Conservation (phyloP, 2,113 vertebrate genomes). For the Gambusia affinis region DNA sequence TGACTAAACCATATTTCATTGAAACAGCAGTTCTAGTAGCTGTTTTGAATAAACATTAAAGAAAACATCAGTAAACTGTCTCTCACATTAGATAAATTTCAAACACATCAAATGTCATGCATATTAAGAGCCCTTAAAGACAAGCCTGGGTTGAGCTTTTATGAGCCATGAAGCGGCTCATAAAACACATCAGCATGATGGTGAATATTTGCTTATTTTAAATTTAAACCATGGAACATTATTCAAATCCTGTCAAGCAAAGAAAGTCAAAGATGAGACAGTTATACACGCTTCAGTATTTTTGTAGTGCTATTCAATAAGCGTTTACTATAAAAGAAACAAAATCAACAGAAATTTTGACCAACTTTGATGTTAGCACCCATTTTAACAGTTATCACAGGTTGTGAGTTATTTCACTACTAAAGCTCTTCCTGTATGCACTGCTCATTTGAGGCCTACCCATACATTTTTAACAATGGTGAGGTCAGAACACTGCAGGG, state of each 20-base stretch:
- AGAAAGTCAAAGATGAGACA: background rate
- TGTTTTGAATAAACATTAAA: background rate
- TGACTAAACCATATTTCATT: too few relatives aligned
- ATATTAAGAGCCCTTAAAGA: background rate
- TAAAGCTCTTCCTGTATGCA: background rate
- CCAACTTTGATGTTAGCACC: too few relatives aligned
- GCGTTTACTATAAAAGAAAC: too few relatives aligned
- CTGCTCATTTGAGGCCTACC: background rate
- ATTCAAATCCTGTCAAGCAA: background rate
- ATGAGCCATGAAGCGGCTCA: background rate
- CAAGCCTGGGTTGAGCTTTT: background rate
- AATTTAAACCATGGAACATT: background rate
- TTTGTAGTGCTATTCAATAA: too few relatives aligned
- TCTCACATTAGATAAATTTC: background rate
- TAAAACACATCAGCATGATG: background rate
- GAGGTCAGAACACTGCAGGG: background rate
- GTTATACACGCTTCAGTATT: too few relatives aligned
- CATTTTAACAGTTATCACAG: too few relatives aligned
- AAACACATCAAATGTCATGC: background rate
- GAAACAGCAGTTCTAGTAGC: too few relatives aligned
- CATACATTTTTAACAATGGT: conserved; percentile 2
- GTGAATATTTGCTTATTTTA: background rate
- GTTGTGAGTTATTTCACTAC: background rate
- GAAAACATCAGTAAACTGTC: background rate
- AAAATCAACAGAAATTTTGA: too few relatives aligned